Evolutionary conservation across 2,797 vertebrate genomes (phyloP), one percentile per base, ranked within the genome.

Genomic region (Ceryle rudis): DNA sequence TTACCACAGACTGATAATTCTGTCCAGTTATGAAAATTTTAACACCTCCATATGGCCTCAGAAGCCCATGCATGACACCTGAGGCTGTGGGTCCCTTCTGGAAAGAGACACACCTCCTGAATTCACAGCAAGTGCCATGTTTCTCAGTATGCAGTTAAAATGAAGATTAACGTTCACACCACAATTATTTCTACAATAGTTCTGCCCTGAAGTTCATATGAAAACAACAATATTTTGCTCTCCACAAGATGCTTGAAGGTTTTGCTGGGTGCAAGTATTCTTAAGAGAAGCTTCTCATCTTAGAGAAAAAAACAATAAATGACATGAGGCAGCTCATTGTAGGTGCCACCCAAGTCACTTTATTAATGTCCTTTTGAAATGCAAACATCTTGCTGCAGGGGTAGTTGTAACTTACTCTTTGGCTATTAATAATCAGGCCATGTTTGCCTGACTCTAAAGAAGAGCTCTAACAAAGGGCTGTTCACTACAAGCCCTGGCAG

Each of bases 101-200:
- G 67, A 64, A 4, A 71, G 7, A 49, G 10, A 85, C 4, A 9
- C 6, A 11, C 19, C 6, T 52, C 16, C 25, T 4, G 8, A 81
- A 81, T 25, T 39, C 41, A 65, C 9, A 49, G 22, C 14, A 70
- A 82, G 10, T n/a, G 11, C 18, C 0, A 0, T 29, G 13, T 80
- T 78, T 42, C 79, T 46, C 12, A n/a, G n/a, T 4, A 77, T 9
- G 6, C 8, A 28, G 77, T 80, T 75, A 35, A 86, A 69, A 72
- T 47, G 37, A 60, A 65, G 67, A 46, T 58, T 39, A 23, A 15
- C 10, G 5, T 46, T 87, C n/a, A 31, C 28, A 75, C 19, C 1
- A 4, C 33, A 85, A 62, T 17, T 54, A 72, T 46, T 81, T 85
- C 74, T 82, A 28, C 39, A 66, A 26, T 6, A 37, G 7, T 54